phyloP scores from a whole-genome alignment of 2,888 invertebrate species.

The Archaeoteleia sp. region DNA sequence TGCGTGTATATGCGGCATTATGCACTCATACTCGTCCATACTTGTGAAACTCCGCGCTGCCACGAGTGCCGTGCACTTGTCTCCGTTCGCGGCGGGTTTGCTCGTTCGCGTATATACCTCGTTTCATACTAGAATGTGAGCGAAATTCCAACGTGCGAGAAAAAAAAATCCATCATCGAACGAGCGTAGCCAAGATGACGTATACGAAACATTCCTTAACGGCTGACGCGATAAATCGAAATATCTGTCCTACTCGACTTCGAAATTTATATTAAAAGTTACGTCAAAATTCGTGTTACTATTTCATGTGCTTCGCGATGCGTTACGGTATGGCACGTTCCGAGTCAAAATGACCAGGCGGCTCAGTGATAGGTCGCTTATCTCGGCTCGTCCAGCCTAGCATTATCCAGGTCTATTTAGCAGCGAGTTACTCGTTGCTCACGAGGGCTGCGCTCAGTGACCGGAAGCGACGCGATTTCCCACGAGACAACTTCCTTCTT shows the following conservation, averaged over 20 bases:
- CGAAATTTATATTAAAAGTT: too few species aligned
- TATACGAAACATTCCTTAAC: too few species aligned
- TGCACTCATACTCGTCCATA: constrained; percentile 17
- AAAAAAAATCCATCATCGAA: neutral
- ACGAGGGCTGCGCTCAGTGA: constrained; percentile 52
- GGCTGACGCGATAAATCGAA: too few species aligned
- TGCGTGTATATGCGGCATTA: constrained; percentile 36
- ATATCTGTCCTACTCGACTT: too few species aligned
- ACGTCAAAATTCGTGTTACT: too few species aligned
- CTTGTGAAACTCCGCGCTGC: constrained; percentile 55
- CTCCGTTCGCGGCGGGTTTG: constrained; percentile 8
- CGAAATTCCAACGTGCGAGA: constrained; percentile 3
- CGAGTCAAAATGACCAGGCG: too few species aligned
- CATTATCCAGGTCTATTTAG: constrained; percentile 41
- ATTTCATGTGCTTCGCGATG: too few species aligned
- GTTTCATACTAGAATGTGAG: too few species aligned
- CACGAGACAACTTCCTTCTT: constrained; percentile 69
- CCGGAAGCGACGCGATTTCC: constrained; percentile 71
- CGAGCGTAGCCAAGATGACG: too few species aligned
- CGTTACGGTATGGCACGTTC: too few species aligned
- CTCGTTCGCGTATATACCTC: neutral
- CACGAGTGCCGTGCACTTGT: constrained; percentile 37
- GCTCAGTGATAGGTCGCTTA: constrained; percentile 42
- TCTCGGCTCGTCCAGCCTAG: constrained; percentile 37
- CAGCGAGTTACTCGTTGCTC: constrained; percentile 30